phyloP scores from a whole-genome alignment of 1,140 invertebrate genomes.

The Temnothorax nylanderi region DNA sequence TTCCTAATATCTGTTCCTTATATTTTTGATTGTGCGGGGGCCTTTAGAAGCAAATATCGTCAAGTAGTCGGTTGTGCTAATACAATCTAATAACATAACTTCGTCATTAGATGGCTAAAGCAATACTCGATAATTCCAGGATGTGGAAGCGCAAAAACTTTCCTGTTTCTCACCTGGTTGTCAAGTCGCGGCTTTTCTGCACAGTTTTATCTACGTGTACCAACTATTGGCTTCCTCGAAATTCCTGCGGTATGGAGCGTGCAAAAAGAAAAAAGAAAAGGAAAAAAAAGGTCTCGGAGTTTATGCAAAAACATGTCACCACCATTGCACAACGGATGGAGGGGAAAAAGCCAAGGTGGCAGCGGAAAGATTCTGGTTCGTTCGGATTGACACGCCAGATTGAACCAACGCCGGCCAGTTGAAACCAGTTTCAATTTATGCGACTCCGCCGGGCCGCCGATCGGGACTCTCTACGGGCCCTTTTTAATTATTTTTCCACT shows the following conservation, averaged over 20 bases:
- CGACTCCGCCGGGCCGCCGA: slow-evolving; percentile 36
- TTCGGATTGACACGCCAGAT: slow-evolving; percentile 65
- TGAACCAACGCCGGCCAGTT: slow-evolving; percentile 74
- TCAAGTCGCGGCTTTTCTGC: not conserved
- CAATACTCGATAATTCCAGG: not conserved
- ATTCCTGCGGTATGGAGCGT: not conserved
- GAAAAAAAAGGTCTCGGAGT: not conserved
- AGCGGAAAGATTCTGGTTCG: slow-evolving; percentile 38
- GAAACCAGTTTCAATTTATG: slow-evolving; percentile 82
- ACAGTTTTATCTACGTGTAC: not conserved
- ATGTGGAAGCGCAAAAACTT: not conserved
- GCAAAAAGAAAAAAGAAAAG: not conserved
- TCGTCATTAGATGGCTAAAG: not conserved
- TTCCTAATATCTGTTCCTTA: too few relatives aligned
- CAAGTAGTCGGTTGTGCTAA: not conserved
- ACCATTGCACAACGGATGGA: slow-evolving; percentile 8
- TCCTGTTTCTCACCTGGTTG: not conserved
- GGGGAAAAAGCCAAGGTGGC: slow-evolving; percentile 48
- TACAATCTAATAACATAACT: not conserved
- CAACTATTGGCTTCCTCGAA: not conserved
- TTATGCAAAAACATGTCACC: slow-evolving; percentile 15
- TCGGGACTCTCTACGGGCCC: slow-evolving; percentile 48
- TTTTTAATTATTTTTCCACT: slow-evolving; percentile 74
- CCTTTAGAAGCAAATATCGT: not conserved
- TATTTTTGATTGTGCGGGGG: too few relatives aligned